Evolutionary conservation across 1,140 invertebrate species (phyloP).

Genomic region (Rhagoletis zephyria): DNA sequence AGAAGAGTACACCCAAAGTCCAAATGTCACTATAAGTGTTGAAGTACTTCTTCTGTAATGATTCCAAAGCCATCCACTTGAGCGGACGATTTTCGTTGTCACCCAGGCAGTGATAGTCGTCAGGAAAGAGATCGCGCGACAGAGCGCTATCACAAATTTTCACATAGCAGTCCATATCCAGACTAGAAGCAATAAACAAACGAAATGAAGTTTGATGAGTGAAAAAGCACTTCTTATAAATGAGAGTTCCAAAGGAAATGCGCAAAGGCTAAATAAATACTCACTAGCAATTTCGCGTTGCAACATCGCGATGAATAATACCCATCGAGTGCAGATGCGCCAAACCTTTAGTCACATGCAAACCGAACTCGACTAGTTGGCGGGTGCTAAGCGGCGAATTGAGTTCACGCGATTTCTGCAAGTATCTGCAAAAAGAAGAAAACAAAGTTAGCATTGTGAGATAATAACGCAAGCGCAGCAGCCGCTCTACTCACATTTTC

Average conservation of each 20-base stretch:
- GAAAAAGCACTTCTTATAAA: not conserved
- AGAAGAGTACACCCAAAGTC: constrained; percentile 93
- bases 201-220: not conserved
- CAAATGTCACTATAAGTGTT: constrained; percentile 75
- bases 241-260: not conserved
- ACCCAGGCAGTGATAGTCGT: constrained; percentile 94
- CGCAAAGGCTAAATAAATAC: constrained; percentile 69
- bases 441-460: constrained; percentile 16
- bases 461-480: too few species aligned
- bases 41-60: constrained; percentile 81
- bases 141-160: constrained; percentile 92
- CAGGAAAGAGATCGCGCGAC: constrained; percentile 92
- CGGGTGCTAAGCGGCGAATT: constrained; percentile 80
- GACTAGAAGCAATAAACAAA: constrained; percentile 73
- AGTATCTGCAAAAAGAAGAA: constrained; percentile 74
- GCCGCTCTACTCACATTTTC: constrained; percentile 81
- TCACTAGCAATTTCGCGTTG: constrained; percentile 91
- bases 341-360: constrained; percentile 89
- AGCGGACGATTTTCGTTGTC: constrained; percentile 95
- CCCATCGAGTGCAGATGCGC: constrained; percentile 91
- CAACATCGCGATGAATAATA: constrained; percentile 91
- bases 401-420: constrained; percentile 78
- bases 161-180: constrained; percentile 87
- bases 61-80: constrained; percentile 96
- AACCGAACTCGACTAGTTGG: constrained; percentile 90